Base-by-base conservation (phyloP, 2,888 invertebrate species). In the Melieria omissa region DNA sequence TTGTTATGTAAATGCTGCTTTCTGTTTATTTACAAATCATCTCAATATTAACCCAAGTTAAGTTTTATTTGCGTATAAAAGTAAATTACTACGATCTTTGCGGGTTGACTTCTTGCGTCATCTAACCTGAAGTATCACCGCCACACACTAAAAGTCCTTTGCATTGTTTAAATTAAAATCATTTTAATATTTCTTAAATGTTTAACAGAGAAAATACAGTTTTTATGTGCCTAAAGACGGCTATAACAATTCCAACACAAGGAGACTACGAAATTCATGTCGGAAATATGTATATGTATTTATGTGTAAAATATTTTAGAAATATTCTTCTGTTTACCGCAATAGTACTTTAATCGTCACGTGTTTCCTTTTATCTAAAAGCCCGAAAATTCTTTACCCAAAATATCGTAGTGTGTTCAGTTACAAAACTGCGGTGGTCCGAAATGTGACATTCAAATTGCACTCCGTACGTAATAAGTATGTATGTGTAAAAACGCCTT, bases 131-230 rank as follows among this genome's bases (percentile, higher is more conserved):
- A 29, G 29, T 29, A 29, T 29, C 29, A 29, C 29, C 29, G 29
- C 29, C 3, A 3, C 29, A 29, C 29, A 29, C 29, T 29, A 29
- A 29, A 29, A 29, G 29, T 29, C 2, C 29, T 29, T 29, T 29
- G 3, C 29, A 10, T n/a, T 60, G 12, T 1, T 62, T 65, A 14
- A 61, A 49, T 65, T 61, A 65, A 58, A 71, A 65, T 46, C 16
- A 29, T 62, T 71, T 65, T 65, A 71, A 61, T 61, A 8, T 14
- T 57, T 16, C 44, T 57, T 52, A 67, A 57, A 55, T 44, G 45
- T 49, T 71, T 66, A 72, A 72, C 67, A 67, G 67, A 42, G 41
- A 72, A 44, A 61, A 71, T 71, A 71, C 47, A 47, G 29, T 29
- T 29, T 29, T 2, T 29, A 29, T 29, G 10, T 65, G 58, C 65